A percentile compares a stretch with the other conserved stretches of the same genome.
These are phyloP conservation scores for Montifringilla adamsi DNA, from an alignment of 2,113 vertebrate species.

Conservation along the genomic window DNA sequence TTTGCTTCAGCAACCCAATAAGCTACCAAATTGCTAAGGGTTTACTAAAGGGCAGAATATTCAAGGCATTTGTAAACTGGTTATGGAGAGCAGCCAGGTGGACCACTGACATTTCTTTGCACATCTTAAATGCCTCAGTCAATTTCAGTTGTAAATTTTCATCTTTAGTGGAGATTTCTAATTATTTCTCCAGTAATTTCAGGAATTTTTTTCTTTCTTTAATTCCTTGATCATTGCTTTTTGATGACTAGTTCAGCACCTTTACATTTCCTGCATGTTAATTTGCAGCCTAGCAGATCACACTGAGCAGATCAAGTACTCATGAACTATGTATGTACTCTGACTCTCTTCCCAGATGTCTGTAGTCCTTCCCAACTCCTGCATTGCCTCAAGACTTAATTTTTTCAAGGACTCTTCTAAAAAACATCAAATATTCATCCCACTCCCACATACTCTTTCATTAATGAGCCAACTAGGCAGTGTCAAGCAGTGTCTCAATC, in stretches of 20 bases:
- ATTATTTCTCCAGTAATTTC: background rate
- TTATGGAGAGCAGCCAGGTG: background rate
- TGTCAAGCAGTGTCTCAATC: background rate
- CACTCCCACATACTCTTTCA: background rate
- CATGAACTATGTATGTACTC: background rate
- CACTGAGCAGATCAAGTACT: background rate
- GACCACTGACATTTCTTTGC: background rate
- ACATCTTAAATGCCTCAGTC: background rate
- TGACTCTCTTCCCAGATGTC: background rate
- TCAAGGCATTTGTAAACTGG: background rate
- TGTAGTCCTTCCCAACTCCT: background rate
- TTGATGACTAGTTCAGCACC: background rate
- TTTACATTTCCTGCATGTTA: background rate
- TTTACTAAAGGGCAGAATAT: background rate
- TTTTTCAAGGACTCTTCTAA: background rate
- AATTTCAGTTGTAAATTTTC: background rate
- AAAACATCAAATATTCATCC: slow-evolving; percentile 1
- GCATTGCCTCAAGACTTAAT: background rate
- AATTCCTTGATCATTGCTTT: background rate
- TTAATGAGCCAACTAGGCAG: background rate
- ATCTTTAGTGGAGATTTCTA: background rate
- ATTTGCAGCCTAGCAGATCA: background rate
- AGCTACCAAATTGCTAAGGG: background rate
- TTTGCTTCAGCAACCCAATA: background rate
- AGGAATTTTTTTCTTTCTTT: background rate